Percentiles rank a stretch among this genome's conserved stretches.
Evolutionary conservation across 2,888 invertebrate species (phyloP).

Genomic region (Leucophora obtusa): DNA sequence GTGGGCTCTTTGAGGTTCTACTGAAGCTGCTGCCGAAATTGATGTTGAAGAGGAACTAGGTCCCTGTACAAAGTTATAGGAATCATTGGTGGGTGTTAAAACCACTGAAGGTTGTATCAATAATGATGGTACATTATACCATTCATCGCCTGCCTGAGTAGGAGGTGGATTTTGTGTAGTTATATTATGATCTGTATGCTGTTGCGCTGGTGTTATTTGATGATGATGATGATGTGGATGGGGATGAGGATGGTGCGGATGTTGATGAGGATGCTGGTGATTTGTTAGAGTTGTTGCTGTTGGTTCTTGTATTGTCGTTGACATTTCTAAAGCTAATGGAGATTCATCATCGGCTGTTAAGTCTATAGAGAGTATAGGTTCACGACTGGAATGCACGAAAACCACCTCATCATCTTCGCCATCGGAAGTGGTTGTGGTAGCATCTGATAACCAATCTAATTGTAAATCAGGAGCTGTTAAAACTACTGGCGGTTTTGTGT

Average conservation of each 20-base stretch:
- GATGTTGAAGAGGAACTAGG: slow-evolving; percentile 10
- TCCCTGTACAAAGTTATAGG: slow-evolving; percentile 23
- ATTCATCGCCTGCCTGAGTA: slow-evolving; percentile 31
- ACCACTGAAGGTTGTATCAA: slow-evolving; percentile 35
- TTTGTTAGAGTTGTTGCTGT: background rate
- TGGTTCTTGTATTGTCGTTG: slow-evolving; percentile 33
- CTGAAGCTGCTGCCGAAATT: background rate
- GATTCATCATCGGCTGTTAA: slow-evolving; percentile 81
- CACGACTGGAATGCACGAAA: slow-evolving; percentile 78
- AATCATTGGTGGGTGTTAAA: slow-evolving; percentile 33
- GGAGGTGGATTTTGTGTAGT: slow-evolving; percentile 6
- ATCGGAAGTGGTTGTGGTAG: slow-evolving; percentile 75
- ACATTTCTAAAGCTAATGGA: slow-evolving; percentile 56
- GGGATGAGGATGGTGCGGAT: slow-evolving; percentile 33
- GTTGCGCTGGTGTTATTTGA: slow-evolving; percentile 12
- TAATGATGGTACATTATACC: slow-evolving; percentile 46
- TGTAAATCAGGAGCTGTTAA: slow-evolving; percentile 84
- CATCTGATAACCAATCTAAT: slow-evolving; percentile 85
- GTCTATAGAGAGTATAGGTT: slow-evolving; percentile 80
- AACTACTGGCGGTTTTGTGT: slow-evolving; percentile 68
- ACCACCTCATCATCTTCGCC: slow-evolving; percentile 82
- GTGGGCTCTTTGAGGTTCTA: slow-evolving; percentile 55
- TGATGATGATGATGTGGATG: slow-evolving; percentile 24
- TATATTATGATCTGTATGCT: slow-evolving; percentile 17
- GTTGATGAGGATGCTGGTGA: slow-evolving; percentile 16